These are phyloP conservation scores for Danio albolineatus DNA, from an alignment of 2,797 vertebrate species.

Conservation along the genomic window DNA sequence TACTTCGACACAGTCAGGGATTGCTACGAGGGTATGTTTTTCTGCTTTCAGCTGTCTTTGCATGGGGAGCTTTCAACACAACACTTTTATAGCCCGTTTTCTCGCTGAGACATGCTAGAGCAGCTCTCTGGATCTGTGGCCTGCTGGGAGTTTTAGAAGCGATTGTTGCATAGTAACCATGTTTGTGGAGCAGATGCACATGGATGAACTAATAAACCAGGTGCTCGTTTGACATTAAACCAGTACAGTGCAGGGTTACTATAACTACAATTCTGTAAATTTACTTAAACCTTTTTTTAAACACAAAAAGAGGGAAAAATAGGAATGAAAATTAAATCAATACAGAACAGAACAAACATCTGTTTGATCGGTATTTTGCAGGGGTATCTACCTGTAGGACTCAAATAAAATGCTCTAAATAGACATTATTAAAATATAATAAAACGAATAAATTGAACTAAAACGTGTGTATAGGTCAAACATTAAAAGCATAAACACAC, in stretches of 20 bases:
- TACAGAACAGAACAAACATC: no score
- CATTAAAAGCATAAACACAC: no score
- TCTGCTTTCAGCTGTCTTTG: constrained; percentile 60
- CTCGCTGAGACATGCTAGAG: not conserved
- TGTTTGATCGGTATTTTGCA: no score
- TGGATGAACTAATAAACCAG: constrained; percentile 48
- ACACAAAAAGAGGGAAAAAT: not conserved
- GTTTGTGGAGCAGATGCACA: constrained; percentile 43
- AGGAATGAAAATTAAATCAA: not conserved
- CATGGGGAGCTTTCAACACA: not conserved
- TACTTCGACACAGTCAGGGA: constrained; percentile 96
- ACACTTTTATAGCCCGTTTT: not conserved
- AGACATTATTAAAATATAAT: no score
- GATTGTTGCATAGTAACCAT: constrained; percentile 83
- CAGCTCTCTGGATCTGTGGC: constrained; percentile 64
- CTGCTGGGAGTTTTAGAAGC: constrained; percentile 62
- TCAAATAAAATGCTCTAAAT: no score
- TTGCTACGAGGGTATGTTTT: constrained; percentile 93
- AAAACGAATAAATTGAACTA: no score
- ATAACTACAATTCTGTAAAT: not conserved
- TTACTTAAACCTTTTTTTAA: no score
- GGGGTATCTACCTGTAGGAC: no score
- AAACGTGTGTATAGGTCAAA: no score
- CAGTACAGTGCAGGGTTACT: constrained; percentile 42
- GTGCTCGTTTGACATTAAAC: constrained; percentile 52